phyloP scores from a whole-genome alignment of 2,113 vertebrate species.

The Muscicapa adusta region DNA sequence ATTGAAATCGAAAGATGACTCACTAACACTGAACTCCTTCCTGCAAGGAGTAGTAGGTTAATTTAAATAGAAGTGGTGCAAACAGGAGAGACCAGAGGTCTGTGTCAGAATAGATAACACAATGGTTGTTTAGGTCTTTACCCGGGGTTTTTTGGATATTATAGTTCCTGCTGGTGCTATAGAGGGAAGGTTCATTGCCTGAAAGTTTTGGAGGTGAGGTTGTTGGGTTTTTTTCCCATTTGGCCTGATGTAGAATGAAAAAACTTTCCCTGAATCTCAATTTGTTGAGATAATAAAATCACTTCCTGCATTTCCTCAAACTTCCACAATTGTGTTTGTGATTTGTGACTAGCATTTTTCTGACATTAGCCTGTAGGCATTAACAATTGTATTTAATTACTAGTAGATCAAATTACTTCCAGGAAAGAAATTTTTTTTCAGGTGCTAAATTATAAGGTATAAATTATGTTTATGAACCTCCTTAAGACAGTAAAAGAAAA shows the following conservation, averaged over 20 bases:
- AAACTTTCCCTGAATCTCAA: not conserved
- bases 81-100: not conserved
- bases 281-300: not conserved
- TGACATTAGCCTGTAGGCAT: not conserved
- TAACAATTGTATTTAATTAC: not conserved
- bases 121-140: not conserved
- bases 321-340: not conserved
- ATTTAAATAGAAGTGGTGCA: not conserved
- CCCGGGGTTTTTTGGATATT: not conserved
- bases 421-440: not conserved
- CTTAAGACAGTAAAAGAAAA: not conserved
- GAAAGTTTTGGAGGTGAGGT: not conserved
- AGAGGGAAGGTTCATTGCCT: not conserved
- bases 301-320: not conserved
- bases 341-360: not conserved
- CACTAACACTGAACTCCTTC: not conserved
- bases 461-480: not conserved
- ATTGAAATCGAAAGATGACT: not conserved
- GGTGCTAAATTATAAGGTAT: not conserved
- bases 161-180: not conserved
- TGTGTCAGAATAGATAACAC: rapidly evolving
- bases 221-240: not conserved
- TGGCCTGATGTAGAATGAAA: not conserved
- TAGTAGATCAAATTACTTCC: not conserved
- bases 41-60: not conserved